These are phyloP conservation scores for Steromphala cineraria DNA, from an alignment of 2,888 invertebrate species.

Conservation along the genomic window DNA sequence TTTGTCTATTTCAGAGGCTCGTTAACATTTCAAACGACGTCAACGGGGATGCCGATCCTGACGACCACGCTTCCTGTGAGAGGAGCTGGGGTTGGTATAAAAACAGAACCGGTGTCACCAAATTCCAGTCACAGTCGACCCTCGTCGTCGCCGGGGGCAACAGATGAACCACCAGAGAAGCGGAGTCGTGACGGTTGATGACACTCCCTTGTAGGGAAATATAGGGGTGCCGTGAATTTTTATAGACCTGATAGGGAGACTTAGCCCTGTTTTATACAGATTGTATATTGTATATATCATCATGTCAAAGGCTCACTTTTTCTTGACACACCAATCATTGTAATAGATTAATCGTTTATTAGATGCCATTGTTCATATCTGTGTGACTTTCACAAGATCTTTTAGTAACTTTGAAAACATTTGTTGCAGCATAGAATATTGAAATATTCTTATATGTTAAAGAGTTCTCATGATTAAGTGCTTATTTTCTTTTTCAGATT, in stretches of 20 bases:
- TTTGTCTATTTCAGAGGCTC: constrained; percentile 40
- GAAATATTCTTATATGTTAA: too few relatives aligned
- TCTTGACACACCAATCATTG: too few relatives aligned
- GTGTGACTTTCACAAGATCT: too few relatives aligned
- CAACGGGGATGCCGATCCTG: constrained; percentile 22
- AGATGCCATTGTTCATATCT: too few relatives aligned
- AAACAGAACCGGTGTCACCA: constrained; percentile 38
- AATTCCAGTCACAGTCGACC: constrained; percentile 22
- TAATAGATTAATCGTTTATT: too few relatives aligned
- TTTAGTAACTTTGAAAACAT: too few relatives aligned
- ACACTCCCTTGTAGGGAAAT: background rate
- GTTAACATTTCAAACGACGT: constrained; percentile 36
- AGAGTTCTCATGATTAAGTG: too few relatives aligned
- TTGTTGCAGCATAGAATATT: too few relatives aligned
- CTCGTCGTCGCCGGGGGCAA: constrained; percentile 15
- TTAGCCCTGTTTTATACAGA: background rate
- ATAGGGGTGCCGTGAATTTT: background rate
- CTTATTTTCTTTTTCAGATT: too few relatives aligned
- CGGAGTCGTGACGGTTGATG: constrained; percentile 31
- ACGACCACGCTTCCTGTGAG: background rate
- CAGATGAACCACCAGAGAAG: constrained; percentile 50
- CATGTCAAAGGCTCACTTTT: too few relatives aligned
- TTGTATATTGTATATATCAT: background rate
- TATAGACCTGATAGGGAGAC: background rate
- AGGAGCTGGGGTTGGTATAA: constrained; percentile 10